Conservation (phyloP, 2,888 invertebrate species). For the Coelinius sp. region DNA sequence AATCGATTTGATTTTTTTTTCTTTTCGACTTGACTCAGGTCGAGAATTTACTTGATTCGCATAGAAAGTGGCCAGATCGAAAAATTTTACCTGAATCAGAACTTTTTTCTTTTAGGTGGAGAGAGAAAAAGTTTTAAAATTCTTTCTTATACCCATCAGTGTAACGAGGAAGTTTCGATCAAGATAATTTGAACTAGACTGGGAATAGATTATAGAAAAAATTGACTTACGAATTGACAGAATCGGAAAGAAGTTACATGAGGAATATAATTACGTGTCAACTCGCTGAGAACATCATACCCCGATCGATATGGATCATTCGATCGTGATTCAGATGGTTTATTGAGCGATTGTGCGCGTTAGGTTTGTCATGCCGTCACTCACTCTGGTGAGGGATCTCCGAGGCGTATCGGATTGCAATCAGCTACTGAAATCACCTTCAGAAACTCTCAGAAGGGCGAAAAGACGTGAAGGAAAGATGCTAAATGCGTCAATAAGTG, state of each 20-base stretch:
- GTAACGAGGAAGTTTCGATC: too few species aligned
- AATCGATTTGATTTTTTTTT: too few species aligned
- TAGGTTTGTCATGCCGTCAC: constrained; percentile 24
- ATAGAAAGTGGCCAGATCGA: too few species aligned
- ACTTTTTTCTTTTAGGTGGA: too few species aligned
- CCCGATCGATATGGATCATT: constrained; percentile 3
- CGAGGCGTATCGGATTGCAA: constrained; percentile 61
- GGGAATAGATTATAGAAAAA: neutral
- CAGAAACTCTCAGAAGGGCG: neutral
- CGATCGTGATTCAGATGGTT: constrained; percentile 34
- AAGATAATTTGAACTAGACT: neutral
- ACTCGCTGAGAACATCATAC: neutral
- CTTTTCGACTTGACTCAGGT: too few species aligned
- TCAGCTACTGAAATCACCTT: constrained; percentile 61
- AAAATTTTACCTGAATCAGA: too few species aligned
- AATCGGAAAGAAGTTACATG: neutral
- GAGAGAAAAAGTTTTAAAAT: too few species aligned
- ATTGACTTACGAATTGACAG: neutral
- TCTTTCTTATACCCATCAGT: too few species aligned
- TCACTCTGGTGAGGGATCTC: constrained; percentile 1
- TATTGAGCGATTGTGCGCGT: constrained; percentile 28
- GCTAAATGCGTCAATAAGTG: neutral
- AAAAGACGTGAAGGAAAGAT: neutral
- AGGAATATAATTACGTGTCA: neutral
- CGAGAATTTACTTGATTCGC: too few species aligned